Conservation (phyloP, 2,113 vertebrate genomes). For the Urocolius indicus region DNA sequence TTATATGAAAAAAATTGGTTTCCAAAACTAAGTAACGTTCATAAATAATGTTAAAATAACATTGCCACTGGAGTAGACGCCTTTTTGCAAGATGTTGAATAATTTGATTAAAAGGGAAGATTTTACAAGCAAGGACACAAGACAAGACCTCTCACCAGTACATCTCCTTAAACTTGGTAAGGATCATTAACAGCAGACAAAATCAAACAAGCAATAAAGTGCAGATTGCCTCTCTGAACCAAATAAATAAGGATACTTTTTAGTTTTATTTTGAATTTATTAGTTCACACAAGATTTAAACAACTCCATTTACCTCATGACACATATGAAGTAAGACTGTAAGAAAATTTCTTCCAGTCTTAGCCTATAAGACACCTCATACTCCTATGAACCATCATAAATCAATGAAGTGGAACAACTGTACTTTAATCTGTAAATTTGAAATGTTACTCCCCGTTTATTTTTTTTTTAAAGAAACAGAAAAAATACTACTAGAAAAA, state of each 20-base stretch:
- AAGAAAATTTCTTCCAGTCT: neutral
- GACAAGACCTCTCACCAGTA: neutral
- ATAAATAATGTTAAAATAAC: neutral
- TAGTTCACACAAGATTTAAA: neutral
- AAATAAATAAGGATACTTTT: neutral
- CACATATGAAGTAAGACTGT: neutral
- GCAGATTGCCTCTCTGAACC: neutral
- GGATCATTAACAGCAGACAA: neutral
- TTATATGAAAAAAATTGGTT: neutral
- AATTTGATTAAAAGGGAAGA: neutral
- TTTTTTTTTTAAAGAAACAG: too few relatives aligned
- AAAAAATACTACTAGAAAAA: neutral
- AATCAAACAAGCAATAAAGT: neutral
- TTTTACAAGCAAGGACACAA: neutral
- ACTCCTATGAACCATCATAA: neutral
- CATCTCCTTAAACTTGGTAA: neutral
- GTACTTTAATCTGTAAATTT: neutral
- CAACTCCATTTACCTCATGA: neutral
- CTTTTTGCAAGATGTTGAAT: neutral
- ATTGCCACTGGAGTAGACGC: neutral
- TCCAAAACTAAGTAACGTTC: neutral
- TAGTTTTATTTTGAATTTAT: neutral
- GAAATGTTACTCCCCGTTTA: neutral
- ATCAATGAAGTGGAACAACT: neutral
- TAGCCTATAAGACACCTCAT: neutral